Evolutionary conservation across 1,140 invertebrate species (phyloP), one percentile per base, ranked within the genome.

Genomic region (Scaptomyza graminum): DNA sequence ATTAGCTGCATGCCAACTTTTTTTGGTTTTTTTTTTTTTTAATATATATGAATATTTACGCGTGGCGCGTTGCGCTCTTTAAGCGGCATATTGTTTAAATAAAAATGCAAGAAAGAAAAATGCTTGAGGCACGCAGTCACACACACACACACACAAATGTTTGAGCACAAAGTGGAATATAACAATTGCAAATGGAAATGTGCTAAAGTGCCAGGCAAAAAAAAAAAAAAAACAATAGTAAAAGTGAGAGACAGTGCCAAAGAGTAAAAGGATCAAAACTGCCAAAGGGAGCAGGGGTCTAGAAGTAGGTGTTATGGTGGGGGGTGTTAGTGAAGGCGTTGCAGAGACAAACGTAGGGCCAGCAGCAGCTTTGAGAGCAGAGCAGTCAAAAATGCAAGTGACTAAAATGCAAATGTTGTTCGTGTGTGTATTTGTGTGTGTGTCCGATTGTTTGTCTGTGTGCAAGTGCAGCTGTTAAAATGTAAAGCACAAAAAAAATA

Each of bases 161-260:
- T 62, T 64, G 68, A 67, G 47, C 69, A 75, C 69, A 87, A 87
- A 87, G 82, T 63, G 59, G 82, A 74, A 85, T 88, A 85, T 85
- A 87, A 87, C 83, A 87, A 87, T 87, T 87, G 82, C 71, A 87
- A 87, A 87, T 87, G 82, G 83, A 87, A 87, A 87, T 87, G 82
- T 79, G 82, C 83, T 88, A 76, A 87, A 87, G 83, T 87, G 82
- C 83, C 81, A 80, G 50, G 73, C 61, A 51, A 61, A 49, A 66
- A 66, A 52, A 66, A 66, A 52, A 57, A 51, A 49, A 31, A 34
- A 6, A 34, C 31, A 9, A 2, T 9, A 46, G 37, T 49, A 47
- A 62, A 54, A 37, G 59, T 61, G 7, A 34, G 55, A 46, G 51
- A 37, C 25, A 47, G 4, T 51, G 46, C 22, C 49, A 54, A 49